These are phyloP conservation scores for Crotalus horridus DNA, from an alignment of 2,113 vertebrate genomes.

Conservation along the genomic window DNA sequence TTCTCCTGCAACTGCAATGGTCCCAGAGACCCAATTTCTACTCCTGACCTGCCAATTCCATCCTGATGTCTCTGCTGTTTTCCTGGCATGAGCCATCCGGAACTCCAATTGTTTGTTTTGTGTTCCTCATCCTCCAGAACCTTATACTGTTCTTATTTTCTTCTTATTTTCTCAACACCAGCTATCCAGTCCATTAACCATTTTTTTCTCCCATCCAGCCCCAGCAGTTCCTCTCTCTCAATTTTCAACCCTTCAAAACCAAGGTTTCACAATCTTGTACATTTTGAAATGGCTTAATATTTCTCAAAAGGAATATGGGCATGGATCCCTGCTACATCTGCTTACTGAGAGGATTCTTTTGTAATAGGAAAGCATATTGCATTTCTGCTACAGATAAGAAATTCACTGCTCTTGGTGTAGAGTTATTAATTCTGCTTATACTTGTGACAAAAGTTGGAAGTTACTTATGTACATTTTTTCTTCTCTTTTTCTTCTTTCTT, in stretches of 20 bases:
- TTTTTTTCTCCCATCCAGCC: neutral
- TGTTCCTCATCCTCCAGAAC: neutral
- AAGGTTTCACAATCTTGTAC: neutral
- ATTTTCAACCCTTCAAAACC: neutral
- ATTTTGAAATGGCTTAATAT: neutral
- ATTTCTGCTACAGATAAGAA: neutral
- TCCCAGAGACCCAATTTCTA: neutral
- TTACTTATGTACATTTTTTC: neutral
- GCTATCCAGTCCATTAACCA: neutral
- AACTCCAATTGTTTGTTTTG: neutral
- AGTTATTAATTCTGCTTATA: neutral
- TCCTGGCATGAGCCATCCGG: neutral
- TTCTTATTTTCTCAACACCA: neutral
- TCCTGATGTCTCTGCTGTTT: neutral
- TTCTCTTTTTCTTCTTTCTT: neutral
- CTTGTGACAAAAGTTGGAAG: neutral
- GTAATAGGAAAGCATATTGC: neutral
- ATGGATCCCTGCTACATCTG: neutral
- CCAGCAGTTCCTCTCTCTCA: neutral
- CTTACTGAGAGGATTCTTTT: neutral
- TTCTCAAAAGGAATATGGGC: neutral
- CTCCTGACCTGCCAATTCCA: neutral
- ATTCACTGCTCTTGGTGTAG: neutral
- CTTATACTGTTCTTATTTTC: neutral
- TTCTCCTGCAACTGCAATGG: neutral